Conservation (phyloP, 2,888 invertebrate genomes). For the Cryptus viduatorius region DNA sequence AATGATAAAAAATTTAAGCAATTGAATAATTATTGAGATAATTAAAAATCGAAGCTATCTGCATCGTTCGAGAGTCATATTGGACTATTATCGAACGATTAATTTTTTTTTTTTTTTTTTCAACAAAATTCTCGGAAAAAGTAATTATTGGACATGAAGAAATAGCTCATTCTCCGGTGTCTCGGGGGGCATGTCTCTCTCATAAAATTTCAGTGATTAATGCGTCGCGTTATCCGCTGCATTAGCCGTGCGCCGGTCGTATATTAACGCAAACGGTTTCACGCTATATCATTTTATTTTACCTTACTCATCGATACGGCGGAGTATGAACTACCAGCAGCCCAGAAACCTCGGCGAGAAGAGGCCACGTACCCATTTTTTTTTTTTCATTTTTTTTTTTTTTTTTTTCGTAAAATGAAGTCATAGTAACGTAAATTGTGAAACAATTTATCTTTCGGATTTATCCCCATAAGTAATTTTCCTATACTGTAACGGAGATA, state of each 20-base stretch:
- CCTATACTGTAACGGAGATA: neutral
- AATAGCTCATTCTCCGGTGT: neutral
- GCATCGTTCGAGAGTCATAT: too few species aligned
- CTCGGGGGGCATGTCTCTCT: slow-evolving; percentile 1
- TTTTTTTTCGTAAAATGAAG: slow-evolving; percentile 18
- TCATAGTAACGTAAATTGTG: neutral
- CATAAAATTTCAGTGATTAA: slow-evolving; percentile 55
- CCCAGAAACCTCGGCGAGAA: neutral
- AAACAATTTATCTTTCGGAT: neutral
- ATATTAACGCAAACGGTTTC: slow-evolving; percentile 48
- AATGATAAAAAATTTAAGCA: too few species aligned
- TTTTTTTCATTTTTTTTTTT: neutral
- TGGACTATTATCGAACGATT: too few species aligned
- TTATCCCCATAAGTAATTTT: neutral
- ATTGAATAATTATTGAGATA: too few species aligned
- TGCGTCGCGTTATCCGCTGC: slow-evolving; percentile 54
- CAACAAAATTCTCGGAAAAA: neutral
- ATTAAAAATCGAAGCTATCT: too few species aligned
- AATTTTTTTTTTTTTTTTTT: too few species aligned
- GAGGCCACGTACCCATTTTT: neutral
- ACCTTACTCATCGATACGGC: slow-evolving; percentile 61
- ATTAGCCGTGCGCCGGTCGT: slow-evolving; percentile 53
- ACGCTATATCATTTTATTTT: slow-evolving; percentile 53
- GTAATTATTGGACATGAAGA: neutral
- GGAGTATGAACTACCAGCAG: slow-evolving; percentile 26